Evolutionary conservation across 2,113 vertebrate genomes (phyloP), one percentile per base, ranked within the genome.

Genomic region (Chionodraco myersi): DNA sequence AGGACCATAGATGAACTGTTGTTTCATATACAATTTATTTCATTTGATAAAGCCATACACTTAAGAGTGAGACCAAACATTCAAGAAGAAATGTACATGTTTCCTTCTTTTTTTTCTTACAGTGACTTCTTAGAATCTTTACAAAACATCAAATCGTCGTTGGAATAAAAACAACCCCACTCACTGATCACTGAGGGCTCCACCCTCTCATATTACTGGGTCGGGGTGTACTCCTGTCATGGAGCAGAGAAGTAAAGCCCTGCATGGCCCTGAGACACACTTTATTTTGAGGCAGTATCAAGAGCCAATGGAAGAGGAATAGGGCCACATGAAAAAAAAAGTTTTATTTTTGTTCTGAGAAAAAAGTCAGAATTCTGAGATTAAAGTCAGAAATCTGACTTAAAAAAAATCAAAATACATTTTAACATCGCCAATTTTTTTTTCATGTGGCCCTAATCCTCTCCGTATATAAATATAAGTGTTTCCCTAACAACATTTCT

Each of bases 31-130:
- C 85, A 93, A 92, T 94, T 89, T 91, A 92, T 95, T 95, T 92
- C 64, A 90, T 93, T 92, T 91, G 91, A 93, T 94, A 94, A 95
- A 95, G 92, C 86, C 90, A 90, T 93, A 94, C 92, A 94, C 75
- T 86, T 85, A 91, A 7, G 81, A 73, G 85, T 90, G 92, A 91
- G 90, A 91, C 82, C 88, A 86, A 86, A 91, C 88, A 88, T 91
- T 90, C 78, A 80, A 79, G 72, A 89, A 89, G 88, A 91, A 92
- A 88, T 90, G 59, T 91, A 89, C 89, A 88, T 65, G 59, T 71
- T 70, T 16, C 54, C 47, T 41, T 48, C 52, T 21, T 21, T 21
- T 21, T 70, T 80, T 65, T 77, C 73, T 54, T 47, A 80, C 73
- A 30, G 30, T 64, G 49, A 71, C 85, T 54, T 88, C 62, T 86